Conservation (phyloP, 2,797 vertebrate species). For the Luscinia megarhynchos region DNA sequence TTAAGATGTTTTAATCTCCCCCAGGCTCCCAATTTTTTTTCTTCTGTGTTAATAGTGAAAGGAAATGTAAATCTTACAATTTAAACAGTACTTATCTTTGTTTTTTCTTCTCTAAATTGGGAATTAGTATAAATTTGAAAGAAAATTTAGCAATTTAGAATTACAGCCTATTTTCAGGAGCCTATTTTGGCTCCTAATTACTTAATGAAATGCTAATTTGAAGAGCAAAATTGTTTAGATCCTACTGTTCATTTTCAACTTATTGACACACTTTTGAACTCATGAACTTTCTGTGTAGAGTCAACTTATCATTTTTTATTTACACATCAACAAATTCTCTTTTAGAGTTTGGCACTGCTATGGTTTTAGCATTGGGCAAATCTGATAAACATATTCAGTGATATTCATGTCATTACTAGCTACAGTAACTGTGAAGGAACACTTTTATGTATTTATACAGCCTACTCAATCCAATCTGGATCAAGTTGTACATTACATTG, state of each 20-base stretch:
- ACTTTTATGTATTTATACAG: not conserved
- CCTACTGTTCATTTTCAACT: not conserved
- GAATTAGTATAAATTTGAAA: not conserved
- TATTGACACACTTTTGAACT: not conserved
- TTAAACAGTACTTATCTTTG: not conserved
- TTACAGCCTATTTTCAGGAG: not conserved
- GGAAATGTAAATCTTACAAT: not conserved
- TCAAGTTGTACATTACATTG: not conserved
- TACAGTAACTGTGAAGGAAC: not conserved
- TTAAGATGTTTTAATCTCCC: not conserved
- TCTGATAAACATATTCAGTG: not conserved
- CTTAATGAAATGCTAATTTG: not conserved
- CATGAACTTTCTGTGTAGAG: not conserved
- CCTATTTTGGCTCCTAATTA: not conserved
- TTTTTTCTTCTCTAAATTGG: not conserved
- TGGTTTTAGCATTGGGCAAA: not conserved
- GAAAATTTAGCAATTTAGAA: not conserved
- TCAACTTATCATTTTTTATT: not conserved
- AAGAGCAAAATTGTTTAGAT: not conserved
- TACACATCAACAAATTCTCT: not conserved
- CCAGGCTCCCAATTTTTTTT: accelerated
- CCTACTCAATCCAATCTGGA: not conserved
- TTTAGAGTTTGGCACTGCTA: not conserved
- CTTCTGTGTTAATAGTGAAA: not conserved
- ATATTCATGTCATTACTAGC: not conserved